Conservation (phyloP, 2,113 vertebrate genomes). For the Zosterops borbonicus region DNA sequence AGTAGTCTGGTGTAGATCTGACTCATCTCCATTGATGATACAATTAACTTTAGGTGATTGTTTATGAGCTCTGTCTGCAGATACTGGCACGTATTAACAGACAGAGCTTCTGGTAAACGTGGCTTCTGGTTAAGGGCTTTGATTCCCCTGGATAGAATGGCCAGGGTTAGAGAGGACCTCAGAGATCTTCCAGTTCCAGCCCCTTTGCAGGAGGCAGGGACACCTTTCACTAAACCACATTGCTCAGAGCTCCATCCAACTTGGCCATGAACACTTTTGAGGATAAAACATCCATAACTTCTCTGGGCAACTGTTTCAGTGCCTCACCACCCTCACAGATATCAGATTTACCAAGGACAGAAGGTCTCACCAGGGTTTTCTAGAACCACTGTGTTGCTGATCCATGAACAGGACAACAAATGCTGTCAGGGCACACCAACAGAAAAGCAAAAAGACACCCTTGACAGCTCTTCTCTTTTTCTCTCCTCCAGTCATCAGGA, state of each 20-base stretch:
- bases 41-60: background rate
- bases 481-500: background rate
- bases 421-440: background rate
- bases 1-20: background rate
- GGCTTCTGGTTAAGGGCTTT: background rate
- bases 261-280: background rate
- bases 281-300: background rate
- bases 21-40: background rate
- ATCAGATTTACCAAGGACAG: background rate
- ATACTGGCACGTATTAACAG: rapidly evolving
- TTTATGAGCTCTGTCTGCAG: background rate
- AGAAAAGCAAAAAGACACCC: background rate
- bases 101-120: background rate
- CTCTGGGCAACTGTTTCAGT: background rate
- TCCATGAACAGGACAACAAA: background rate
- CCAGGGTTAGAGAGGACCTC: background rate
- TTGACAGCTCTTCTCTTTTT: background rate
- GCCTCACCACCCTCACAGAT: background rate
- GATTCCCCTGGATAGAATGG: background rate
- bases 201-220: too few species aligned
- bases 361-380: background rate
- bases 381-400: background rate
- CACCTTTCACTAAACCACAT: background rate
- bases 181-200: background rate
- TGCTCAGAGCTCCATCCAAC: background rate